A percentile compares a stretch with the other conserved stretches of the same genome.
Conservation (phyloP, 2,113 vertebrate species). For the Chlorodrepanis virens region DNA sequence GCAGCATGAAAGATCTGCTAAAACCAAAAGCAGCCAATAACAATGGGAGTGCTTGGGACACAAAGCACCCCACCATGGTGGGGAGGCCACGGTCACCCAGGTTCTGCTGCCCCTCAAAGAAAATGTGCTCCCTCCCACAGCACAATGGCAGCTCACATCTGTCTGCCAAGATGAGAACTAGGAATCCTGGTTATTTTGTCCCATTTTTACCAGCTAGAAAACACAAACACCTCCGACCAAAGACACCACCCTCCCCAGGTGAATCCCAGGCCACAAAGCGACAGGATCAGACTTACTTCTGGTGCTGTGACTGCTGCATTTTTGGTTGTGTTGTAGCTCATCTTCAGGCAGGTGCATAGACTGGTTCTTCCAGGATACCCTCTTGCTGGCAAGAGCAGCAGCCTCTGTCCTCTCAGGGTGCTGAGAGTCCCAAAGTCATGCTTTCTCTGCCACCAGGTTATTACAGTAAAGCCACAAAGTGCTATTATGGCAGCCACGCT, state of each 20-base stretch:
- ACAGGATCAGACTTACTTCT: constrained; percentile 32
- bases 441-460: background rate
- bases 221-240: background rate
- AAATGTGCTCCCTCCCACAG: fast-evolving
- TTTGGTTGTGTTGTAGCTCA: background rate
- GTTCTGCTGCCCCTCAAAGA: background rate
- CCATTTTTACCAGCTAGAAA: background rate
- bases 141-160: background rate
- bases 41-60: fast-evolving
- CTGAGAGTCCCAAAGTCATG: background rate
- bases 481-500: background rate
- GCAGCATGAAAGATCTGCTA: background rate
- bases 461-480: background rate
- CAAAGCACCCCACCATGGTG: background rate
- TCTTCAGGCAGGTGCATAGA: background rate
- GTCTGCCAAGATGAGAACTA: background rate
- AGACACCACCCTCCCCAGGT: background rate
- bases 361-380: background rate
- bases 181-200: background rate
- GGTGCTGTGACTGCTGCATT: constrained; percentile 25
- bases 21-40: background rate
- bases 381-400: background rate
- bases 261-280: background rate
- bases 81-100: background rate
- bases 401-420: background rate